Conservation (phyloP, 2,888 invertebrate species). For the Electrophaes corylata region DNA sequence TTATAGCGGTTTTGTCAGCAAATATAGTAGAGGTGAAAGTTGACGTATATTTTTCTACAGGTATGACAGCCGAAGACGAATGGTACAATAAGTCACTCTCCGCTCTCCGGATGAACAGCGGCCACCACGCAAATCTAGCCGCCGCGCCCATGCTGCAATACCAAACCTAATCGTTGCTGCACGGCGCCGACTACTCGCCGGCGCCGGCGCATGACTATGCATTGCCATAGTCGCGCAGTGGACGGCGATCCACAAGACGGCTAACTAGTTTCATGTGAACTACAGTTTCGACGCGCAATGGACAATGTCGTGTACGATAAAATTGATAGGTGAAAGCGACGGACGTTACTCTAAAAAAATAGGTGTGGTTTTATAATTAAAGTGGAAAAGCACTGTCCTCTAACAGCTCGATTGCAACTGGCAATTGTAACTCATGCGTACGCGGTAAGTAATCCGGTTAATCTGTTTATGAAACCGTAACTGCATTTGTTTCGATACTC, state of each 20-base stretch:
- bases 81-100: conserved; percentile 99
- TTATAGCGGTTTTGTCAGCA: too few relatives aligned
- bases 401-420: neutral
- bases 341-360: neutral
- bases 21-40: neutral
- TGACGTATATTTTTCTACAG: conserved; percentile 74
- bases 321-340: conserved; percentile 4
- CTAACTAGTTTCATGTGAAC: conserved; percentile 2
- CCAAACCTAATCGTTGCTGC: conserved; percentile 94
- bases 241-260: conserved; percentile 18
- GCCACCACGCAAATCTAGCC: conserved; percentile 96
- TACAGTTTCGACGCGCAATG: conserved; percentile 8
- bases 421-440: neutral
- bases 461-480: neutral
- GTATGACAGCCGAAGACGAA: conserved; percentile 96
- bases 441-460: neutral
- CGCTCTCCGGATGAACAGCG: conserved; percentile 98
- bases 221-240: conserved; percentile 62
- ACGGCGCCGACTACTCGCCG: conserved; percentile 81
- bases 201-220: conserved; percentile 80
- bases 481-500: neutral
- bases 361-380: neutral
- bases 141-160: conserved; percentile 99
- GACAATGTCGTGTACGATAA: conserved; percentile 12
- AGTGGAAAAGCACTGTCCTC: neutral